These are phyloP conservation scores for Caenorhabditis afra DNA, from an alignment of 2,888 invertebrate genomes.

Conservation along the genomic window DNA sequence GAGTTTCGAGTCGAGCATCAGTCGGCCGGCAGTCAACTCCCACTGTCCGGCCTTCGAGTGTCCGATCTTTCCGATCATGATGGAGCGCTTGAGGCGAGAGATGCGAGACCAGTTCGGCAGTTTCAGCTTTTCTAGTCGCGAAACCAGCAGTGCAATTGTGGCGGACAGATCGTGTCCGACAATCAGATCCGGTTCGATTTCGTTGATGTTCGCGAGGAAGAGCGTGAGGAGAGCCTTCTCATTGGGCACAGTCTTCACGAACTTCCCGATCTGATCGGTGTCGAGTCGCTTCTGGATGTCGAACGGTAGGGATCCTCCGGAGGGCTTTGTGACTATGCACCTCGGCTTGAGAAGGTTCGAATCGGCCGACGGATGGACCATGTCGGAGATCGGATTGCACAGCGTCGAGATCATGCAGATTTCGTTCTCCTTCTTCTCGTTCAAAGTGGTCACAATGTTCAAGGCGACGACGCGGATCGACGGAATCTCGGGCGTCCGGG, in stretches of 20 bases:
- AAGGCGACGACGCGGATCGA: conserved; percentile 62
- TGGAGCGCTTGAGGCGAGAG: conserved; percentile 88
- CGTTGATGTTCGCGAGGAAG: conserved; percentile 89
- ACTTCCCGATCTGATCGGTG: conserved; percentile 80
- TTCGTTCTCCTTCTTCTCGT: conserved; percentile 68
- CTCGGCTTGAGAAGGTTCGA: conserved; percentile 55
- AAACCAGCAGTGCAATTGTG: conserved; percentile 91
- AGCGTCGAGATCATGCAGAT: conserved; percentile 74
- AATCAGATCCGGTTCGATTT: conserved; percentile 92
- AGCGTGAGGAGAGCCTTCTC: conserved; percentile 91
- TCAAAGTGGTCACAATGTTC: conserved; percentile 68
- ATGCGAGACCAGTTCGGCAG: conserved; percentile 90
- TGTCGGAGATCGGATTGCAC: conserved; percentile 59
- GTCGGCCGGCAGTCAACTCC: conserved; percentile 78
- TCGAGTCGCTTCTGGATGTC: conserved; percentile 87
- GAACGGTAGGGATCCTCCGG: conserved; percentile 88
- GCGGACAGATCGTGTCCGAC: conserved; percentile 95
- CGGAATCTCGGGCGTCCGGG: conserved; percentile 33
- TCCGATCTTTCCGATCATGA: conserved; percentile 67
- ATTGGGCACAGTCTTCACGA: conserved; percentile 87
- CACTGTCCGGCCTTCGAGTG: conserved; percentile 75
- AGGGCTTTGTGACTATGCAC: conserved; percentile 87
- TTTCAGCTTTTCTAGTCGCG: conserved; percentile 86
- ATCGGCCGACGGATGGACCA: conserved; percentile 63
- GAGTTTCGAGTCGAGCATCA: conserved; percentile 81